Base-by-base conservation (phyloP, 2,888 invertebrate species). In the Dexiosoma caninum region DNA sequence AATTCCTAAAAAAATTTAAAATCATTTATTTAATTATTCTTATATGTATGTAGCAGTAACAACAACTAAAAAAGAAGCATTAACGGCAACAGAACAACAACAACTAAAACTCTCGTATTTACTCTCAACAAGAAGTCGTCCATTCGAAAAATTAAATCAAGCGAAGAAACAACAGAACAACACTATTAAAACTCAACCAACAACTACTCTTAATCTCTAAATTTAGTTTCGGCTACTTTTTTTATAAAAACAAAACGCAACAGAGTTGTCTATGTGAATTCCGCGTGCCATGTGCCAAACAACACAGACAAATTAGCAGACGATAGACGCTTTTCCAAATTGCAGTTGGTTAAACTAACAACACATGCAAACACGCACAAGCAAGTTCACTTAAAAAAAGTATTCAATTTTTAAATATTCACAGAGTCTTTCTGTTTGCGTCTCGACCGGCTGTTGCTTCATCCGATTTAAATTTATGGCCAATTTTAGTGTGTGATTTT, bases 401-500 rank as follows among this genome's bases (percentile, higher is more conserved):
- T 40, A 62, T 44, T 72, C 5, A 42, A 62, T 62, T 44, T 35
- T 44, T 35, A 44, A 70, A 6, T 27, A 9, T 53, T 72, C 10
- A 9, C 14, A 10, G 21, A 27, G 30, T 21, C 35, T 32, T 32
- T 12, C 35, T 46, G 37, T 23, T 30, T 71, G 51, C 23, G 7
- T 2, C 32, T 6, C 44, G 21, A 53, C 35, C 16, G 57, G 60
- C 75, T 82, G 80, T 80, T 82, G 80, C 70, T 76, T 74, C 70
- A 71, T 53, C 49, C 23, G 9, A 5, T 49, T 49, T 8, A 30
- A 32, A 53, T 44, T 53, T 66, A 71, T 40, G 42, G n/a, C 14
- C 49, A 49, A 44, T 12, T 51, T 42, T 10, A 40, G 46, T 59
- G 51, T 55, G 59, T 21, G 30, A 59, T 42, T 69, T 19, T 44